Evolutionary conservation across 2,113 vertebrate species (phyloP).

Genomic region (Eurypyga helias): DNA sequence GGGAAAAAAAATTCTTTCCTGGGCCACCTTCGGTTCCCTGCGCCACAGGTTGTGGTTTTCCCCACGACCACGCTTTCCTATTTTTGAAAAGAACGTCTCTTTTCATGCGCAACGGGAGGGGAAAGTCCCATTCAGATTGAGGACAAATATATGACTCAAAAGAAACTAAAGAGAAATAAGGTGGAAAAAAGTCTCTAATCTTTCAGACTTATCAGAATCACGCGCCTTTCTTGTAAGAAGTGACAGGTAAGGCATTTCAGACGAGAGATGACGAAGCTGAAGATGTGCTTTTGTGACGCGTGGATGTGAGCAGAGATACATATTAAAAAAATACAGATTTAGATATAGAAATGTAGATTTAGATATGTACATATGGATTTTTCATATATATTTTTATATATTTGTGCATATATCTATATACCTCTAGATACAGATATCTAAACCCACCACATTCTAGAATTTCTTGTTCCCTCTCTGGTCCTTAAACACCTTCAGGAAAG

Average conservation of each 20-base stretch:
- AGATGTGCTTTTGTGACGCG: accelerated
- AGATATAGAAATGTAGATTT: neutral
- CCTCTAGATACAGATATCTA: too few species aligned
- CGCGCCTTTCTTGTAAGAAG: neutral
- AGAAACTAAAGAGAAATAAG: neutral
- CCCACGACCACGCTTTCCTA: neutral
- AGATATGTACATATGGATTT: too few species aligned
- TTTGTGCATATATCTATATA: too few species aligned
- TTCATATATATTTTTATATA: too few species aligned
- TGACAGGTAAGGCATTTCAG: neutral
- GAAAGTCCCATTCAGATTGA: neutral
- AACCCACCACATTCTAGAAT: neutral
- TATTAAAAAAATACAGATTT: neutral
- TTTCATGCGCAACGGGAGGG: neutral
- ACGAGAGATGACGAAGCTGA: accelerated
- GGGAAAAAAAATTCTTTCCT: too few species aligned
- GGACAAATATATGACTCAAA: neutral
- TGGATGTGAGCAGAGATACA: accelerated
- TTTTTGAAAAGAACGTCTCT: neutral
- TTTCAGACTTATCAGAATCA: neutral
- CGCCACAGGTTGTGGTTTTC: neutral
- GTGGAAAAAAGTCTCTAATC: neutral
- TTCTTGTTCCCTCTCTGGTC: neutral
- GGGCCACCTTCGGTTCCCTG: neutral
- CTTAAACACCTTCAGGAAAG: neutral